These are phyloP conservation scores for Drosophila multiciliata DNA, from an alignment of 2,888 invertebrate genomes.

Conservation along the genomic window DNA sequence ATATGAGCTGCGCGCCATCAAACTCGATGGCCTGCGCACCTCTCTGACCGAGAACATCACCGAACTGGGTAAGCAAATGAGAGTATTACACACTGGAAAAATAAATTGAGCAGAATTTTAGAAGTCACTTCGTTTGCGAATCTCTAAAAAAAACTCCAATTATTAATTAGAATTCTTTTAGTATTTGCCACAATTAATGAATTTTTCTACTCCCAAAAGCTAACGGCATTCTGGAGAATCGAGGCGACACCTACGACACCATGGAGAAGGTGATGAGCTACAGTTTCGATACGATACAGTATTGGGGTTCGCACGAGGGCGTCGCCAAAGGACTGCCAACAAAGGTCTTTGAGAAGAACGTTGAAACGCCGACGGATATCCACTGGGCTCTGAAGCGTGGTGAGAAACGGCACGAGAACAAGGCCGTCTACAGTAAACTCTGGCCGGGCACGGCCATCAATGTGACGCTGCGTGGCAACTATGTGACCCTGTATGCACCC, in stretches of 20 bases:
- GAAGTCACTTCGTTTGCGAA: too few species aligned
- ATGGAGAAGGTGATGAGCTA: constrained; percentile 91
- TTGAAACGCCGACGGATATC: constrained; percentile 85
- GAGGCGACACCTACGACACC: constrained; percentile 86
- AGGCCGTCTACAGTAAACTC: constrained; percentile 87
- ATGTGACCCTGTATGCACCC: constrained; percentile 90
- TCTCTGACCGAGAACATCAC: constrained; percentile 86
- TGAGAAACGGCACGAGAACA: constrained; percentile 86
- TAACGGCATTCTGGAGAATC: constrained; percentile 85
- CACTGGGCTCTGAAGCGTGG: constrained; percentile 89
- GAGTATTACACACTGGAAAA: background rate
- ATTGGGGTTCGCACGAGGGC: constrained; percentile 92
- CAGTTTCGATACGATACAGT: constrained; percentile 89
- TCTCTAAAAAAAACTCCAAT: too few species aligned
- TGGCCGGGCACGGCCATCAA: constrained; percentile 93
- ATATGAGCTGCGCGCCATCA: constrained; percentile 90
- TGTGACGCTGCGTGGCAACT: constrained; percentile 91
- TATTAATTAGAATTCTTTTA: background rate
- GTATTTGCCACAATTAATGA: background rate
- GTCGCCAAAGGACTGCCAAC: constrained; percentile 84
- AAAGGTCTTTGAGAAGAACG: constrained; percentile 81
- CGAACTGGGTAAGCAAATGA: constrained; percentile 86
- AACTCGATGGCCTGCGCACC: constrained; percentile 86
- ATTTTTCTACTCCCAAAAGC: constrained; percentile 56
- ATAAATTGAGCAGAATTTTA: background rate